phyloP scores from a whole-genome alignment of 37 sponge, comb jelly and placozoan species.

The Chondrilla cf. caribensis region DNA sequence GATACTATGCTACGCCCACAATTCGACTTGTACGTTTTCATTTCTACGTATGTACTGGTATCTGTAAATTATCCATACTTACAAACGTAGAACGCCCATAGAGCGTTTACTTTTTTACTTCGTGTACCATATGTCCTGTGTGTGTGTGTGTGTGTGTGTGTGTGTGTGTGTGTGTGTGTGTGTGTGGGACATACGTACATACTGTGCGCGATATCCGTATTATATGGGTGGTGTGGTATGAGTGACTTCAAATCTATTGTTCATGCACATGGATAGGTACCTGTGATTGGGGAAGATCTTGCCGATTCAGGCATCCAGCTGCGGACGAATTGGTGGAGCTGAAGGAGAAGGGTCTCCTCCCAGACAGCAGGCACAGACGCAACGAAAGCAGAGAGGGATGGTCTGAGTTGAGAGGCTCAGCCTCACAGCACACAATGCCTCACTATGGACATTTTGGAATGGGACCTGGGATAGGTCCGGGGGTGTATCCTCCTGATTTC shows the following conservation, averaged over 20 bases:
- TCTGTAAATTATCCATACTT: too few species aligned
- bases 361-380: neutral
- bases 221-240: neutral
- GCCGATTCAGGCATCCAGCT: slow-evolving; percentile 18
- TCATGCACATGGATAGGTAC: neutral
- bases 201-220: too few species aligned
- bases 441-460: neutral
- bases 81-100: too few species aligned
- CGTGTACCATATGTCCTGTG: neutral
- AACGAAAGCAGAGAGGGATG: neutral
- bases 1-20: too few species aligned
- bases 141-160: neutral
- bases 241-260: too few species aligned
- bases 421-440: neutral
- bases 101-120: too few species aligned
- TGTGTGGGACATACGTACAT: neutral
- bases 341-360: slow-evolving; percentile 13
- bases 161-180: slow-evolving; percentile 11
- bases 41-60: too few species aligned
- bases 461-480: neutral
- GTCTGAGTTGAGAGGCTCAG: neutral
- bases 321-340: slow-evolving; percentile 14
- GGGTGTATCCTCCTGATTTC: too few species aligned
- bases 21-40: too few species aligned
- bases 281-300: slow-evolving; percentile 10